Base-by-base conservation (phyloP, 1,140 invertebrate genomes). In the Pachyrhynchus sulphureomaculatus region DNA sequence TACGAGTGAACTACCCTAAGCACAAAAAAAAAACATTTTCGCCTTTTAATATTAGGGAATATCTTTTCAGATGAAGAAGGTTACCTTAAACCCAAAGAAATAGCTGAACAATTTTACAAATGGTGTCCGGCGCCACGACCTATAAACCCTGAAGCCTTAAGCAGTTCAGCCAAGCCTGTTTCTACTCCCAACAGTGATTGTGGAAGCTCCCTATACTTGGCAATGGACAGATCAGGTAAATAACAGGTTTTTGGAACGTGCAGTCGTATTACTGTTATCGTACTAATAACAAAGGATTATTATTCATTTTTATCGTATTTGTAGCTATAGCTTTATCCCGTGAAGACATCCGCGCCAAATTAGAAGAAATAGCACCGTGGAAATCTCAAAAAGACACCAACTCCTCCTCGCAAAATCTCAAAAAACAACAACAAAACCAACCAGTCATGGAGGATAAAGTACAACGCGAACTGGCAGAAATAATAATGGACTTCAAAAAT, bases 401-500 rank as follows among this genome's bases (percentile, higher is more conserved):
- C 34, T 32, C 41, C 1, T 34, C 42, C 5, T 34, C 44, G 9
- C 44, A 37, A 17, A 37, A 32, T 3, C 9, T 20, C 13, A 39
- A 53, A 63, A 45, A 42, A 18, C 34, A 33, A 8, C 29, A 47
- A 24, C 41, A 34, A 10, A 55, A 54, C 15, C 15, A 41, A 9
- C 62, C 62, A 36, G 26, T 68, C 0, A 13, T 57, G 0, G 74
- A 80, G 4, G 75, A 78, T 23, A 80, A 80, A 64, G 78, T 77
- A 15, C 86, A 93, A 72, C 89, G 90, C 54, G 90, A 93, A 72
- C 77, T 94, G 33, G 81, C 89, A 0, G 91, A 93, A 77, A 91
- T 94, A 18, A 91, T 94, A 67, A 91, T 90, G 66, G 90, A 93
- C 69, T 93, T 92, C 68, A 94, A 93, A 75, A 92, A 93, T 69